Base-by-base conservation (phyloP, 2,113 vertebrate species). In the Suricata suricatta region DNA sequence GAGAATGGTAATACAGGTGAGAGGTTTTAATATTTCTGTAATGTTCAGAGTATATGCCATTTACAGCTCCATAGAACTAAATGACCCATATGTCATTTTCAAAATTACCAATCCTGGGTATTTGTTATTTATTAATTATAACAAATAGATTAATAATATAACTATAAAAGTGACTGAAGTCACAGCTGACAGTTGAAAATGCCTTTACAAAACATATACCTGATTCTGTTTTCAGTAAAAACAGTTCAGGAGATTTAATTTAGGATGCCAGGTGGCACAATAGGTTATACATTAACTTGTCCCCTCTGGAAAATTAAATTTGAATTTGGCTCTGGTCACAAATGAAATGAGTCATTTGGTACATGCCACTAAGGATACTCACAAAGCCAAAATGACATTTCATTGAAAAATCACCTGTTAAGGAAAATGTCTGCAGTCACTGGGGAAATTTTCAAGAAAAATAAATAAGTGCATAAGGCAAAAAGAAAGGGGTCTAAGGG, bases 271-370 rank as follows among this genome's bases (percentile, higher is more conserved):
- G 91, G 97, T 98, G 96, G 94, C 87, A 96, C 97, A 97, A 93
- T 95, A 96, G 97, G 96, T 96, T 97, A 96, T 97, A 95, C 86
- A 97, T 96, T 98, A 97, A 97, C 96, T 97, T 97, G 97, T 97
- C 93, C 72, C 95, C 89, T 97, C 92, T 97, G 92, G 92, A 97
- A 97, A 97, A 98, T 97, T 97, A 97, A 97, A 96, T 98, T 97
- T 95, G 96, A 98, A 98, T 98, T 98, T 98, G 96, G 96, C 96
- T 96, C 82, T 97, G 82, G 91, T 97, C 95, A 97, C 96, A 97
- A 98, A 98, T 97, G 93, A 97, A 97, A 97, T 98, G 98, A 98
- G 91, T 98, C 96, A 98, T 98, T 98, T 97, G 97, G 96, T 98
- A 93, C 88, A 94, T 92, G 96, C 95, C 96, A 98, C 97, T 97